These are phyloP conservation scores for Pocota personata DNA, from an alignment of 2,888 invertebrate species.

Conservation along the genomic window DNA sequence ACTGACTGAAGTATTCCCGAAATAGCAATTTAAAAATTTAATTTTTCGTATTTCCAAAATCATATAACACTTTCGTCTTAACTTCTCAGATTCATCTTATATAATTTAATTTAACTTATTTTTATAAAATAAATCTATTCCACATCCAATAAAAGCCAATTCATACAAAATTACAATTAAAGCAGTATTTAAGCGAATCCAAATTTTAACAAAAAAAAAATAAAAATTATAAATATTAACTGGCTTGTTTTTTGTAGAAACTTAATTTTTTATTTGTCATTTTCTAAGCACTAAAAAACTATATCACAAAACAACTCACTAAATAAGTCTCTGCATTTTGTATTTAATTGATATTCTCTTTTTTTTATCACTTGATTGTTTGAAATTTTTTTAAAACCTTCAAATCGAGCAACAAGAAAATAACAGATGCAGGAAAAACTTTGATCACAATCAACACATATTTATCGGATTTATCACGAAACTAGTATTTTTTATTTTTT, in stretches of 20 bases:
- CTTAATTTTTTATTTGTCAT: background rate
- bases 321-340: conserved; percentile 60
- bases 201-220: background rate
- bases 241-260: too few species aligned
- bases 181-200: background rate
- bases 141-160: background rate
- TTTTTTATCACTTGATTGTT: background rate
- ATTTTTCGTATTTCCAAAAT: background rate
- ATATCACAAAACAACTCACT: conserved; percentile 50
- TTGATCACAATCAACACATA: conserved; percentile 1
- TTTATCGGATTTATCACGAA: conserved; percentile 33
- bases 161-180: background rate
- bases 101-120: background rate
- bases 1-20: too few species aligned
- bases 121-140: background rate
- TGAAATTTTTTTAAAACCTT: background rate
- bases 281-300: conserved; percentile 9
- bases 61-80: conserved; percentile 41
- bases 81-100: background rate
- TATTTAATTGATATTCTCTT: background rate
- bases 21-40: background rate
- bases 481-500: background rate
- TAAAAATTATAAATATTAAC: too few species aligned
- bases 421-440: conserved; percentile 7
- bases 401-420: background rate